These are phyloP conservation scores for Anoplopoma fimbria DNA, from an alignment of 2,113 vertebrate species.

Conservation along the genomic window DNA sequence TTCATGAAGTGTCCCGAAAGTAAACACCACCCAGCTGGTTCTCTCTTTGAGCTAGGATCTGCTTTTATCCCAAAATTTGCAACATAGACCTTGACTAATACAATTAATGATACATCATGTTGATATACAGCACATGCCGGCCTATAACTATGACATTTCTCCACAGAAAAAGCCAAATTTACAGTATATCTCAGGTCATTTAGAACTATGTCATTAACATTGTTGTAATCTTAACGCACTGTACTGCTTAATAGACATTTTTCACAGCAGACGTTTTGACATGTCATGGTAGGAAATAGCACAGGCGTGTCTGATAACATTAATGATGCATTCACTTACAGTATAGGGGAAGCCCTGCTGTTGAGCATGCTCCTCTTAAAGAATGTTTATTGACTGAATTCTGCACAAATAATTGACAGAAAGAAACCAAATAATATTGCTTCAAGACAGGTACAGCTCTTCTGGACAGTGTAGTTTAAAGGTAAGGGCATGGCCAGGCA, in stretches of 20 bases:
- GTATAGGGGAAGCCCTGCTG: background rate
- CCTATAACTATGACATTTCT: background rate
- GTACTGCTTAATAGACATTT: background rate
- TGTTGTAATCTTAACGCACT: no score
- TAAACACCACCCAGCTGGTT: background rate
- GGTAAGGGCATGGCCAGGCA: no score
- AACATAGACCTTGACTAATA: background rate
- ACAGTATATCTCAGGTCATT: no score
- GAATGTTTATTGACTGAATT: background rate
- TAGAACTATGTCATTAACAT: background rate
- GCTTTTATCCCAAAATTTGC: background rate
- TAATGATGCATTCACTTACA: background rate
- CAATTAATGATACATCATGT: background rate
- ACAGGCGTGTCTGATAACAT: background rate
- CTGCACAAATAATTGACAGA: background rate
- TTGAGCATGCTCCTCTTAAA: background rate
- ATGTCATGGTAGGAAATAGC: background rate
- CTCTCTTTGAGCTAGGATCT: background rate
- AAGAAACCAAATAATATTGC: background rate
- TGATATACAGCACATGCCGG: background rate
- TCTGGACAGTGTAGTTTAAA: background rate
- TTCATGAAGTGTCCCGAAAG: background rate
- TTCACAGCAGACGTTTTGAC: background rate
- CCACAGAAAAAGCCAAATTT: background rate
- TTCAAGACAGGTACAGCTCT: background rate